Evolutionary conservation across 2,113 vertebrate species (phyloP).

Genomic region (Sialia sialis): DNA sequence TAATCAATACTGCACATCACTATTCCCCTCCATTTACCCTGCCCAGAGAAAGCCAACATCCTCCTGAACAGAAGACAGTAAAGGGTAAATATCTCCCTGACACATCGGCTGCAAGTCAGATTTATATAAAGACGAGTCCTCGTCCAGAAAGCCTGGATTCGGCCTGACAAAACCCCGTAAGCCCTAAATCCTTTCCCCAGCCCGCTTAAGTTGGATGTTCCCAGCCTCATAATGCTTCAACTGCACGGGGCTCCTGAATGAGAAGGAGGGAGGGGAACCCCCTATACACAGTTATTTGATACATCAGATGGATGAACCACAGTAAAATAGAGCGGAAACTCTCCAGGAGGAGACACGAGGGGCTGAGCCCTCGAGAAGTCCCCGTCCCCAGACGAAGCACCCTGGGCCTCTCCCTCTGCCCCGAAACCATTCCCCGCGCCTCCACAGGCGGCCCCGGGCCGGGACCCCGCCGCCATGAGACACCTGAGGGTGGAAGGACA

Average conservation of each 20-base stretch:
- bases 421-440: background rate
- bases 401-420: background rate
- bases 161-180: background rate
- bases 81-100: background rate
- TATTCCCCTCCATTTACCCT: background rate
- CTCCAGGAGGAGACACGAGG: background rate
- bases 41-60: background rate
- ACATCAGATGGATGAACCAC: background rate
- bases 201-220: background rate
- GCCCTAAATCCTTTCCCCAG: conserved; percentile 5
- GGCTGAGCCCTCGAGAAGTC: background rate
- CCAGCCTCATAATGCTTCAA: background rate
- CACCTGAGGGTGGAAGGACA: background rate
- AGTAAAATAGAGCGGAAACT: background rate
- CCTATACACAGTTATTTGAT: background rate
- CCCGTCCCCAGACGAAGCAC: background rate
- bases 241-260: background rate
- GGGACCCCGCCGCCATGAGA: background rate
- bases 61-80: background rate
- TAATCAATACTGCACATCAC: background rate
- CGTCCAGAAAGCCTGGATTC: background rate
- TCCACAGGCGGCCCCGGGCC: background rate
- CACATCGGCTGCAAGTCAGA: background rate
- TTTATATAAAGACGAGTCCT: background rate
- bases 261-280: no score